phyloP scores from a whole-genome alignment of 2,797 vertebrate genomes.

The Eidolon dupreanum region DNA sequence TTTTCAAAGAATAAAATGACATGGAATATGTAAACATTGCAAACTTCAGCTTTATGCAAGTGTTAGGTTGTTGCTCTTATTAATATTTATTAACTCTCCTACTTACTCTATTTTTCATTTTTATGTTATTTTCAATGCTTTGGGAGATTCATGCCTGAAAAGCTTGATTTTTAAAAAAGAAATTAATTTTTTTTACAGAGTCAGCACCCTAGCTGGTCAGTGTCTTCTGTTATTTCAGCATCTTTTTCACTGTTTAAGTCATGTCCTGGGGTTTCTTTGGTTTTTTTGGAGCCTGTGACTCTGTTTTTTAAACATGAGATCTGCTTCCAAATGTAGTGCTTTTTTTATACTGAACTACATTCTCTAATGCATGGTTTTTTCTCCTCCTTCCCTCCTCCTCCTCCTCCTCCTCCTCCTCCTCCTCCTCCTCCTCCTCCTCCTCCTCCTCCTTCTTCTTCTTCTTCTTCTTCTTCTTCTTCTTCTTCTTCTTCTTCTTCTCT shows the following conservation, averaged over 20 bases:
- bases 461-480: no score
- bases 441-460: no score
- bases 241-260: background rate
- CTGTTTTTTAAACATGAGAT: background rate
- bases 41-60: background rate
- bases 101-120: background rate
- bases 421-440: no score
- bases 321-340: background rate
- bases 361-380: background rate
- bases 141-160: background rate
- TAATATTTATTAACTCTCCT: background rate
- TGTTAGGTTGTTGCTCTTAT: background rate
- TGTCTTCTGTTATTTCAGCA: background rate
- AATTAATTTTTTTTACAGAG: background rate
- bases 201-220: background rate
- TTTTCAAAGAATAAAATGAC: background rate
- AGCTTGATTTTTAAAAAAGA: constrained; percentile 18
- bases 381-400: background rate
- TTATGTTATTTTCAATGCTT: background rate
- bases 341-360: background rate
- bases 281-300: background rate
- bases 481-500: no score
- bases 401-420: no score
- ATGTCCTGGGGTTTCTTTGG: background rate
- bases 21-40: background rate